Evolutionary conservation across 1,140 invertebrate species (phyloP).

Genomic region (Matsumurasca onukii): DNA sequence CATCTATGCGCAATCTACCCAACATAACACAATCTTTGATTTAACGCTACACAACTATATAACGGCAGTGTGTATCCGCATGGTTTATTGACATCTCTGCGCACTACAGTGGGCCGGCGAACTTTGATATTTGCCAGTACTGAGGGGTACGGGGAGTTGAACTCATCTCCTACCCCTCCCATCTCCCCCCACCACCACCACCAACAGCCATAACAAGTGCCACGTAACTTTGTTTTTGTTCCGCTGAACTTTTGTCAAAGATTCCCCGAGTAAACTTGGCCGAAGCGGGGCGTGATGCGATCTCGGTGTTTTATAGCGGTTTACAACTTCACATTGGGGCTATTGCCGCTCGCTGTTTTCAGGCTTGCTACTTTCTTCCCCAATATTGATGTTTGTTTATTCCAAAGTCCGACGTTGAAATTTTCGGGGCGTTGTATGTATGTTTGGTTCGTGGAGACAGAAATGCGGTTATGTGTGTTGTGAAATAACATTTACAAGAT

Average conservation of each 20-base stretch:
- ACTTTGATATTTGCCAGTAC: neutral
- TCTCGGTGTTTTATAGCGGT: too few species aligned
- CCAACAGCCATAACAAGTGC: neutral
- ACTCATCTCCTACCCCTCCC: neutral
- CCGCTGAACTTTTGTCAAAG: constrained; percentile 6
- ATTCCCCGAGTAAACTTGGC: neutral
- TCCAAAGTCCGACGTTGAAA: too few species aligned
- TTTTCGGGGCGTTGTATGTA: too few species aligned
- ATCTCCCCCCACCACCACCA: neutral
- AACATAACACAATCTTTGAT: too few species aligned
- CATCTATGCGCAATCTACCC: too few species aligned
- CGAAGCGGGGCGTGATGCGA: neutral
- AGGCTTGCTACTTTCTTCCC: too few species aligned
- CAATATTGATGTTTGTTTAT: too few species aligned
- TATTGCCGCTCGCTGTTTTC: neutral
- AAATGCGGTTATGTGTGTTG: too few species aligned
- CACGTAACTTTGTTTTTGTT: neutral
- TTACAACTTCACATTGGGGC: neutral
- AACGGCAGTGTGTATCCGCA: too few species aligned
- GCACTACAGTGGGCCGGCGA: neutral
- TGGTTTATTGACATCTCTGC: constrained; percentile 11
- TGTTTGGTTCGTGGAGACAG: too few species aligned
- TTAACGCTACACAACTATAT: too few species aligned
- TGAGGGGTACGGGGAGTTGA: neutral
- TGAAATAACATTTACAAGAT: too few species aligned